Evolutionary conservation across 1,140 invertebrate species (phyloP).

Genomic region (Pteromalus puparum): DNA sequence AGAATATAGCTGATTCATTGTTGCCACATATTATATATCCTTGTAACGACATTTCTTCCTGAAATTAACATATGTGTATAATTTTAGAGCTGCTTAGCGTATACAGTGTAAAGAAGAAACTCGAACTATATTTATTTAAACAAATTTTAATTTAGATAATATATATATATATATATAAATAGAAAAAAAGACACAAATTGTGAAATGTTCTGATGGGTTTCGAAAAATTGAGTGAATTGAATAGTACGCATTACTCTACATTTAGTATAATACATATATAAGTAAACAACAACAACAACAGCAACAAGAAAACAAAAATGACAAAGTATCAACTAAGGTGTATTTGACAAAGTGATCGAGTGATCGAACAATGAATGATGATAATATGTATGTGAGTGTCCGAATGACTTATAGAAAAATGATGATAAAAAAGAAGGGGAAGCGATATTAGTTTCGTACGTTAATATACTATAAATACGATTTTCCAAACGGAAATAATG

Average conservation of each 20-base stretch:
- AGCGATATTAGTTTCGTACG: constrained; percentile 36
- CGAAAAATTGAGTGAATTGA: neutral
- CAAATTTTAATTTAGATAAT: neutral
- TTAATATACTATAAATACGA: constrained; percentile 36
- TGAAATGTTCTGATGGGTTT: neutral
- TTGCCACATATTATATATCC: constrained; percentile 10
- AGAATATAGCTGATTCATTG: constrained; percentile 18
- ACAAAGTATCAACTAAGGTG: constrained; percentile 34
- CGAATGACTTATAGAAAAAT: neutral
- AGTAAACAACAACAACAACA: neutral
- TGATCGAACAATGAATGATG: neutral
- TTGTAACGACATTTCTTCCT: constrained; percentile 11
- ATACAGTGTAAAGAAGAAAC: constrained; percentile 17
- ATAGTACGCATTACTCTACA: neutral
- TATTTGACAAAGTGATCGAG: constrained; percentile 19
- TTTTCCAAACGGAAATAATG: constrained; percentile 32
- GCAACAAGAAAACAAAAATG: constrained; percentile 13
- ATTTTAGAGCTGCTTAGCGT: neutral
- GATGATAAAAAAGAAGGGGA: neutral
- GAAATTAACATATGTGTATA: constrained; percentile 4
- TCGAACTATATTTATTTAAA: neutral
- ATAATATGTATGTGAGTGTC: neutral
- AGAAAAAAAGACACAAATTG: constrained; percentile 15
- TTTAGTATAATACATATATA: neutral
- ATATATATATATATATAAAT: neutral